Conservation (phyloP, 1,140 invertebrate genomes). For the Diploscapter pachys region DNA sequence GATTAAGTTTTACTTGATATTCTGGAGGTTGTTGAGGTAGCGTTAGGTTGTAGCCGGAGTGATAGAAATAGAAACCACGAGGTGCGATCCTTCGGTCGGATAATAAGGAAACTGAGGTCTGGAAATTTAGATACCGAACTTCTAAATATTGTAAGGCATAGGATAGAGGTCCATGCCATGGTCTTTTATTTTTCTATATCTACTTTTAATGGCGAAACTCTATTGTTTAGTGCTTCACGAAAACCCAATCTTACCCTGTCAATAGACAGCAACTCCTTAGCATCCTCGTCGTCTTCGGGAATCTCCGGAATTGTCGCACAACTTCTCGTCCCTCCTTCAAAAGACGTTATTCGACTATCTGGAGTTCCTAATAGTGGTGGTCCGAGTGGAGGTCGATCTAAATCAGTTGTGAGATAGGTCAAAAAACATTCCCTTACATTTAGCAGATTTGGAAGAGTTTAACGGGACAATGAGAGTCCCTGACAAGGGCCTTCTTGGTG, state of each 20-base stretch:
- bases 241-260: constrained; percentile 33
- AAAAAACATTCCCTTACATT: constrained; percentile 9
- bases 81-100: constrained; percentile 20
- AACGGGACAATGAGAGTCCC: constrained; percentile 43
- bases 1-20: constrained; percentile 27
- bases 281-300: constrained; percentile 32
- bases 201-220: background rate
- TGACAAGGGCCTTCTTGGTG: constrained; percentile 38
- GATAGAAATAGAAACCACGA: constrained; percentile 20
- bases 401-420: background rate
- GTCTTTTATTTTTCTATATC: no score
- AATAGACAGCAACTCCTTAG: constrained; percentile 42
- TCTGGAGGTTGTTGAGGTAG: constrained; percentile 38
- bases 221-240: background rate
- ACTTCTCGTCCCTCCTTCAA: constrained; percentile 49
- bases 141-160: no score
- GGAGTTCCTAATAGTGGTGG: constrained; percentile 43
- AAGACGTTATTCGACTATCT: constrained; percentile 46
- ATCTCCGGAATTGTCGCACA: constrained; percentile 49
- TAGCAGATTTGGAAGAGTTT: constrained; percentile 2
- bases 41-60: constrained; percentile 16
- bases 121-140: constrained; percentile 10
- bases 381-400: constrained; percentile 36
- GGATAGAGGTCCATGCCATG: no score
- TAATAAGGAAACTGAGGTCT: constrained; percentile 41